Evolutionary conservation across 2,888 invertebrate species (phyloP), one percentile per base, ranked within the genome.

Genomic region (Geotrupes spiniger): DNA sequence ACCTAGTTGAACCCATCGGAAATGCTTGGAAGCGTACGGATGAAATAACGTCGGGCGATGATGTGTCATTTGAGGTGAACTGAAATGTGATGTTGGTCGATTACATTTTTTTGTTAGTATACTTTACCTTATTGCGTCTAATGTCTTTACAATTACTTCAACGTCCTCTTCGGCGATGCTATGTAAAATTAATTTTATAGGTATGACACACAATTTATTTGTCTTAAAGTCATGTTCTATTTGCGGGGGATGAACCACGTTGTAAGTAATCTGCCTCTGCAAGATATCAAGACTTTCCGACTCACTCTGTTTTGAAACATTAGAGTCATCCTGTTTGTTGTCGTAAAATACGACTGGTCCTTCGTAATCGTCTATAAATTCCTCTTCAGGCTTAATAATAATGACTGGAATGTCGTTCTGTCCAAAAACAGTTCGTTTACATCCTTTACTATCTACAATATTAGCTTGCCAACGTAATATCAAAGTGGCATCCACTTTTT

Each of bases 131-230:
- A 76, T 80, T 9, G 72, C 72, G 59, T 79, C 81, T 36, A 79
- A 69, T 61, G 83, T 80, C 60, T 81, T 78, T 46, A 86, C 75
- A 63, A 78, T 81, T 15, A 85, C 80, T 51, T 78, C 73, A 11
- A 85, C 74, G 8, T 49, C 54, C 42, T 78, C 73, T 46, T 78
- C 76, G 44, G 82, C 79, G 67, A 84, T 81, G 68, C 85, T 87
- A 49, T 85, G 84, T 55, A 87, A 69, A 52, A 81, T 76, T 56
- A 89, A 73, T 46, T 77, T 78, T 2, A 89, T 81, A 14, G 86
- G 85, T 53, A 88, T 78, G 53, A 84, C 70, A 63, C 88, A 88
- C 49, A 87, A 64, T 60, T 78, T 78, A 47, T 70, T 76, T 49
- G 69, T 69, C 27, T 72, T 68, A 63, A 89, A 89, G 66, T 85